phyloP scores from a whole-genome alignment of 2,797 vertebrate genomes.

The Argentina silus region DNA sequence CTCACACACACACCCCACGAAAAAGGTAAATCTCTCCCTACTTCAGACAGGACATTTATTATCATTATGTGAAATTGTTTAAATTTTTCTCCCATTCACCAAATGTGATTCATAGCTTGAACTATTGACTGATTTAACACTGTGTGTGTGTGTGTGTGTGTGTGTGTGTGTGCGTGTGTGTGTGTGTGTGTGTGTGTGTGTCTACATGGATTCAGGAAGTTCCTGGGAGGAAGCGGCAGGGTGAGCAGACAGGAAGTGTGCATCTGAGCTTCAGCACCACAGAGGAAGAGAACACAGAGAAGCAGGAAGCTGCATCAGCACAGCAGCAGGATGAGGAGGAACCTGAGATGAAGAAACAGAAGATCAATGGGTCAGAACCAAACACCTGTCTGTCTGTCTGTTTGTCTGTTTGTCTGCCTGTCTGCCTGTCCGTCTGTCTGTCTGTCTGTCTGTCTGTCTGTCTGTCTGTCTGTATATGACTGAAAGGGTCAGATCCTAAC shows the following conservation, averaged over 20 bases:
- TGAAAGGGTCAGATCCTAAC: no score
- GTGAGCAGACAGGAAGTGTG: background rate
- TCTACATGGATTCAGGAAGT: background rate
- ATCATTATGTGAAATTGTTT: no score
- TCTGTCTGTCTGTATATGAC: background rate
- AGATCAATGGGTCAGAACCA: background rate
- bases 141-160: no score
- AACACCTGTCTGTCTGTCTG: background rate
- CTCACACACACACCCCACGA: background rate
- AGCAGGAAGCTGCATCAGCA: background rate
- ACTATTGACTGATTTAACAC: slow-evolving; percentile 2
- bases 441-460: background rate
- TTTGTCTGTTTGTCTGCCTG: no score
- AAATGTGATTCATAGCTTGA: background rate
- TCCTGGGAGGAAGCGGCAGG: background rate
- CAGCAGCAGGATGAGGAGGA: background rate
- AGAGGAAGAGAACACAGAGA: slow-evolving; percentile 9
- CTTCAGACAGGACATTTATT: background rate
- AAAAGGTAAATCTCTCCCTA: background rate
- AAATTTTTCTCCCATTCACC: no score
- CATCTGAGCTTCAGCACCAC: background rate
- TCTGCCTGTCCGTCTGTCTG: no score
- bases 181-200: background rate
- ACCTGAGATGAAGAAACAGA: background rate
- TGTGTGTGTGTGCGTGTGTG: no score